A percentile compares a stretch with the other conserved stretches of the same genome.
These are phyloP conservation scores for Lepidurus apus DNA, from an alignment of 1,140 invertebrate genomes.

Conservation along the genomic window DNA sequence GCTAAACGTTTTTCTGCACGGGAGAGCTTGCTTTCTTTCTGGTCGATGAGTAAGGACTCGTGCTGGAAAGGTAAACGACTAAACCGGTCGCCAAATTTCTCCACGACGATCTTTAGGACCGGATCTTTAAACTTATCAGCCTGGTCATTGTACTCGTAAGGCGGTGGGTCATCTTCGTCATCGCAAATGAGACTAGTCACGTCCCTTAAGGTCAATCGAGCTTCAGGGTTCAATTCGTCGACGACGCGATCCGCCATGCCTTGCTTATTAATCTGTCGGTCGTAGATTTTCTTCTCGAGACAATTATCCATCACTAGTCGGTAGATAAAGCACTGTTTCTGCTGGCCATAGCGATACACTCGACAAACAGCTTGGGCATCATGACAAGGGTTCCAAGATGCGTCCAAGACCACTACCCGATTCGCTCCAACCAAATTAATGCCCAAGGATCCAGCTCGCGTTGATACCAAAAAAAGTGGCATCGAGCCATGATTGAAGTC, in stretches of 20 bases:
- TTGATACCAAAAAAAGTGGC: constrained; percentile 92
- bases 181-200: constrained; percentile 90
- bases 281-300: constrained; percentile 96
- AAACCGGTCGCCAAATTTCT: constrained; percentile 61
- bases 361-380: constrained; percentile 97
- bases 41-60: constrained; percentile 89
- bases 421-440: constrained; percentile 98
- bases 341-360: constrained; percentile 94
- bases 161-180: constrained; percentile 69
- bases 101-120: constrained; percentile 68
- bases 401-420: constrained; percentile 94
- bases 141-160: constrained; percentile 60
- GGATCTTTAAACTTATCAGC: constrained; percentile 73
- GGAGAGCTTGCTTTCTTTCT: constrained; percentile 91
- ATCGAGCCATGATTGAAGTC: constrained; percentile 93
- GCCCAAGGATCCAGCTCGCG: constrained; percentile 90
- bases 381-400: constrained; percentile 99
- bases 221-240: constrained; percentile 95
- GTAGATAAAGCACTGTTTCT: constrained; percentile 91
- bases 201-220: constrained; percentile 88
- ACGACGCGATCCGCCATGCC: constrained; percentile 93
- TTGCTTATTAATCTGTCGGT: constrained; percentile 89
- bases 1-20: constrained; percentile 91
- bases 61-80: constrained; percentile 92
- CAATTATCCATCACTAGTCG: constrained; percentile 94